Evolutionary conservation across 2,797 vertebrate species (phyloP), one percentile per base, ranked within the genome.

Genomic region (Schizothorax lantsangensis): DNA sequence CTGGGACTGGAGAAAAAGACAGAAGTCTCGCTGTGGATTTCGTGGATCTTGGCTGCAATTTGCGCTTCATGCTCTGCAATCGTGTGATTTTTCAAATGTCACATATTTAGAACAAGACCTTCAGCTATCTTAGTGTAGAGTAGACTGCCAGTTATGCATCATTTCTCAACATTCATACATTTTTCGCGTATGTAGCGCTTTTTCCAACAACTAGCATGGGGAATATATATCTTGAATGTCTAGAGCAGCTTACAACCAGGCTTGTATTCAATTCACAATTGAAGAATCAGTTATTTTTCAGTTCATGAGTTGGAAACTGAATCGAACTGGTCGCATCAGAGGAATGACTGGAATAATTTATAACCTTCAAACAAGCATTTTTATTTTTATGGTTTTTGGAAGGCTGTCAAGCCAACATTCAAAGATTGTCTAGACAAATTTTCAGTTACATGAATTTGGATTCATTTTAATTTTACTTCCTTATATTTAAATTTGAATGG

Each of bases 181-280:
- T 72, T 72, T 12, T 72, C 23, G 15, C 52, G n/a, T 9, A 79
- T 62, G 23, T 40, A 43, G 38, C 0, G 10, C 54, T 43, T 79
- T 62, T 79, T 43, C 36, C 14, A 62, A 74, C 68, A 69, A 68
- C 72, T 59, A 84, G 80, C 81, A 87, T 81, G 21, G 45, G n/a
- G 75, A 86, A 83, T 87, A 77, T 36, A 69, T 36, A 10, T 69
- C 17, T 10, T 69, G 33, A 84, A 86, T 88, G 81, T 88, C 78
- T 81, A 71, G 9, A 54, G 9, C 9, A 36, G 10, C 8, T 54
- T 57, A 57, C 36, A 15, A 38, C 47, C 11, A 78, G 75, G 21
- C 30, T 15, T 59, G 52, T 10, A 14, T 26, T 26, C 14, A 15
- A 59, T 40, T 12, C 45, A 52, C 26, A 75, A 75, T 33, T 33